A percentile compares a stretch with the other conserved stretches of the same genome.
Conservation (phyloP, 2,888 invertebrate species). For the Ectemnius lituratus region DNA sequence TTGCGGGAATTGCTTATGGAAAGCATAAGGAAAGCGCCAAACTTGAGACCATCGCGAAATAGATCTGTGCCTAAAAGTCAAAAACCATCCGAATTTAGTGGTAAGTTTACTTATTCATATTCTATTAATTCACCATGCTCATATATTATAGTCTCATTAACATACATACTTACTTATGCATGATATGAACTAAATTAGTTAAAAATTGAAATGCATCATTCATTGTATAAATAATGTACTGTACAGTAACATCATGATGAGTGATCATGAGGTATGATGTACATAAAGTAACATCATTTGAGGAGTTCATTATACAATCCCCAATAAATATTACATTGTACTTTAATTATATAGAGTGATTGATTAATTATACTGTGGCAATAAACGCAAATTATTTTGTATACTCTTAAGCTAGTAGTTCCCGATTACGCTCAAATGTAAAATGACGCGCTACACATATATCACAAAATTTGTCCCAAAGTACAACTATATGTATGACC, state of each 20-base stretch:
- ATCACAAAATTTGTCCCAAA: not conserved
- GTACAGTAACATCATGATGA: no score
- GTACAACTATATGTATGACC: not conserved
- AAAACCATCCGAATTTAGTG: slow-evolving; percentile 33
- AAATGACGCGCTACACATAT: not conserved
- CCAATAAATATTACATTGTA: slow-evolving; percentile 34
- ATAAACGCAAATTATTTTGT: no score
- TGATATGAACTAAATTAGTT: slow-evolving; percentile 28
- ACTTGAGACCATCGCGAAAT: slow-evolving; percentile 78
- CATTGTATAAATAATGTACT: not conserved
- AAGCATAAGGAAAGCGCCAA: slow-evolving; percentile 87
- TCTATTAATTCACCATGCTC: slow-evolving; percentile 27
- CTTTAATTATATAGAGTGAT: no score
- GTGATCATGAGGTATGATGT: no score
- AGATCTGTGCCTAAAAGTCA: slow-evolving; percentile 43
- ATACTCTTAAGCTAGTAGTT: no score
- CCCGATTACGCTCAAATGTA: not conserved
- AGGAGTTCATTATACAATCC: slow-evolving; percentile 7
- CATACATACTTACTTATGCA: not conserved
- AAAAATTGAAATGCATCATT: slow-evolving; percentile 15
- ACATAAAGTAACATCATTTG: no score
- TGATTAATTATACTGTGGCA: no score
- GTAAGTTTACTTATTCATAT: slow-evolving; percentile 49
- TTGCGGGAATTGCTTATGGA: slow-evolving; percentile 92
- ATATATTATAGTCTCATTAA: not conserved